These are phyloP conservation scores for Spodoptera litura DNA, from an alignment of 1,140 invertebrate genomes.

Conservation along the genomic window DNA sequence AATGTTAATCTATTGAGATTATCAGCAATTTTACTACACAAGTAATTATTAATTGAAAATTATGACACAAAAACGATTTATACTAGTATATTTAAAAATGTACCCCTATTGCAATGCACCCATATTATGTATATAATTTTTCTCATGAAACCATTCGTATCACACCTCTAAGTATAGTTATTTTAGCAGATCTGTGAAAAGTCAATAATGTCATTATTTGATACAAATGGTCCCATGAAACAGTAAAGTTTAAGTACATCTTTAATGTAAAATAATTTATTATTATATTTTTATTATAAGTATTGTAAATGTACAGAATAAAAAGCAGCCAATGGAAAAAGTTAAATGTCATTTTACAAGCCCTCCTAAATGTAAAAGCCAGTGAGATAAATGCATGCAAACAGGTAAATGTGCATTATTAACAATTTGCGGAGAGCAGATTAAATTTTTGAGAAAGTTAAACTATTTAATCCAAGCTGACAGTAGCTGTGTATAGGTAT, in stretches of 20 bases:
- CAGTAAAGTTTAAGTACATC: constrained; percentile 65
- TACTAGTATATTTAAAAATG: constrained; percentile 44
- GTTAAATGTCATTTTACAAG: constrained; percentile 72
- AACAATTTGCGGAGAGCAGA: constrained; percentile 70
- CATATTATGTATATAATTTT: constrained; percentile 60
- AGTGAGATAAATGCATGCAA: constrained; percentile 79
- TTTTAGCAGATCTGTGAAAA: constrained; percentile 39
- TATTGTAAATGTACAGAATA: constrained; percentile 55
- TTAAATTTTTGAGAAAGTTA: constrained; percentile 36
- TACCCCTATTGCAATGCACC: constrained; percentile 76
- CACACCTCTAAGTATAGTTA: constrained; percentile 46
- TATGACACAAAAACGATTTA: constrained; percentile 44
- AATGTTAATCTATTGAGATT: constrained; percentile 44
- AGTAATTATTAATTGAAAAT: constrained; percentile 46
- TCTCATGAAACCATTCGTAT: constrained; percentile 61
- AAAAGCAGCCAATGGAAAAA: constrained; percentile 76
- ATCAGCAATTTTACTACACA: constrained; percentile 44
- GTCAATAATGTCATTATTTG: constrained; percentile 38
- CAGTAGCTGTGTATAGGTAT: constrained; percentile 45
- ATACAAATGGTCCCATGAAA: constrained; percentile 56
- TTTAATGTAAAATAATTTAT: constrained; percentile 47
- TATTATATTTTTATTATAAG: constrained; percentile 55
- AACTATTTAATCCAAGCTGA: constrained; percentile 34
- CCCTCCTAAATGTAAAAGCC: constrained; percentile 77
- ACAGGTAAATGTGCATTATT: constrained; percentile 79